Conservation (phyloP, 2,888 invertebrate genomes). For the Anarsia innoxiella region DNA sequence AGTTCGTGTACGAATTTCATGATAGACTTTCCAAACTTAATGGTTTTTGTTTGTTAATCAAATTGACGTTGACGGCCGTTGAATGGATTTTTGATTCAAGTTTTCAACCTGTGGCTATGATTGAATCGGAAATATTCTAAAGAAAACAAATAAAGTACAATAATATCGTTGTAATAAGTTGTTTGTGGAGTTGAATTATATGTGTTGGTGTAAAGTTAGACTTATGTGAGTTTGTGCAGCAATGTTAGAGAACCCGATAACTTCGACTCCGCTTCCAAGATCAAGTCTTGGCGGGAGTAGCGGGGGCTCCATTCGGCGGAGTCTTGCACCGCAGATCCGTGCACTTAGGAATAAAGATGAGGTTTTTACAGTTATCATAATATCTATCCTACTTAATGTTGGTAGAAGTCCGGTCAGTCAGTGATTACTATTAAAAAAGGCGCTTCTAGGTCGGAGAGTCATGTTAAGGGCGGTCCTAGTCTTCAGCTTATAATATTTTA, state of each 20-base stretch:
- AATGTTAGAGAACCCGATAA: slow-evolving; percentile 51
- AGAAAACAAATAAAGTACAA: neutral
- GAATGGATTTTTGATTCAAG: slow-evolving; percentile 25
- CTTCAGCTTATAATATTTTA: too few relatives aligned
- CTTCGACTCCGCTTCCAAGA: slow-evolving; percentile 43
- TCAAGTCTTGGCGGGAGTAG: slow-evolving; percentile 58
- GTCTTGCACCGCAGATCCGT: slow-evolving; percentile 45
- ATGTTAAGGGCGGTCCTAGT: too few relatives aligned
- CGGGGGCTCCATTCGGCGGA: slow-evolving; percentile 44
- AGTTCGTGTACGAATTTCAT: too few relatives aligned
- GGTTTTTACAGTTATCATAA: too few relatives aligned
- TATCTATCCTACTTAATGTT: too few relatives aligned
- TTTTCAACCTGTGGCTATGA: too few relatives aligned
- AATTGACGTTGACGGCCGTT: slow-evolving; percentile 26
- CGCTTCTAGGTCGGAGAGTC: too few relatives aligned
- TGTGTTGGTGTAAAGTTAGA: neutral
- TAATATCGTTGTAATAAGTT: too few relatives aligned
- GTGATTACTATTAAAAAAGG: too few relatives aligned
- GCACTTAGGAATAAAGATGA: slow-evolving; percentile 38
- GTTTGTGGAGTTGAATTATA: neutral
- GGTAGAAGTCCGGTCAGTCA: too few relatives aligned
- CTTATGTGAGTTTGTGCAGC: slow-evolving; percentile 22
- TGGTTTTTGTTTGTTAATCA: too few relatives aligned
- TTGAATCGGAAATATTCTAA: slow-evolving; percentile 10
- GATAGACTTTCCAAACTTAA: too few relatives aligned